A percentile compares a stretch with the other conserved stretches of the same genome.
phyloP scores from a whole-genome alignment of 2,113 vertebrate genomes.

The Mirza zaza region DNA sequence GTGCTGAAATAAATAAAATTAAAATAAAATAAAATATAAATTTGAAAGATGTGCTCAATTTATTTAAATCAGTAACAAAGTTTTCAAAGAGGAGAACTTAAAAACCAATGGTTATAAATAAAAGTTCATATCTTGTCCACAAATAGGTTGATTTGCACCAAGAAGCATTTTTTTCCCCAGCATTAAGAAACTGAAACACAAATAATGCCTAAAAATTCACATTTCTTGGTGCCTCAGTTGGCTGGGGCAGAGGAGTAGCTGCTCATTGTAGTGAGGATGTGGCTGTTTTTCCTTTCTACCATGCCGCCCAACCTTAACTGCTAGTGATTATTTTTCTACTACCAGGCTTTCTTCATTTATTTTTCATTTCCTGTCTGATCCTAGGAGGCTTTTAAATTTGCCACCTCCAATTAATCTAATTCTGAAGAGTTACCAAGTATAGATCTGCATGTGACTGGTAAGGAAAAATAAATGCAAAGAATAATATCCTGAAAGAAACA shows the following conservation, averaged over 20 bases:
- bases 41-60: not conserved
- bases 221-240: not conserved
- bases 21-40: not conserved
- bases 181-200: not conserved
- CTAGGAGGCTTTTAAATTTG: not conserved
- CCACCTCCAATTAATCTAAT: constrained; percentile 10
- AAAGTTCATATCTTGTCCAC: not conserved
- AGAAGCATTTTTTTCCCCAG: not conserved
- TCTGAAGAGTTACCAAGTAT: not conserved
- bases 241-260: not conserved
- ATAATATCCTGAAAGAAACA: not conserved
- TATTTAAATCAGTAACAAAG: not conserved
- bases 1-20: too few species aligned
- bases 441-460: not conserved
- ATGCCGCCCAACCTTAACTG: not conserved
- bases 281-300: not conserved
- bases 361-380: constrained; percentile 12
- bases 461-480: not conserved
- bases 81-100: not conserved
- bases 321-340: not conserved
- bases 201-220: not conserved
- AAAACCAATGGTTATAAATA: not conserved
- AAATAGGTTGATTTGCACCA: not conserved
- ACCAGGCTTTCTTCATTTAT: not conserved
- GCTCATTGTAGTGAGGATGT: too few species aligned